A percentile compares a stretch with the other conserved stretches of the same genome.
phyloP scores from a whole-genome alignment of 2,113 vertebrate genomes.

The Natator depressus region DNA sequence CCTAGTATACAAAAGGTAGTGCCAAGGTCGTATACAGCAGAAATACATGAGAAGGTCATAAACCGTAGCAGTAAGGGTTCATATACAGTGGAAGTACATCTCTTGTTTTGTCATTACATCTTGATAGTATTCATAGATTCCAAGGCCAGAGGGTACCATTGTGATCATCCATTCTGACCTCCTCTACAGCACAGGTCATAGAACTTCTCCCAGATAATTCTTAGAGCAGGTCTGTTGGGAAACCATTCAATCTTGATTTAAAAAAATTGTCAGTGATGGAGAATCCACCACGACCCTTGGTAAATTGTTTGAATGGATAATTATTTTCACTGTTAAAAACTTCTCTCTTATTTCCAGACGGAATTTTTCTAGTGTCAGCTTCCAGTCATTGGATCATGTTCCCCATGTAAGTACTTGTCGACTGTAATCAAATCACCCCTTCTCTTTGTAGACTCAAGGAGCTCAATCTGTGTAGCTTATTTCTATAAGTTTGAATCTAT shows the following conservation, averaged over 20 bases:
- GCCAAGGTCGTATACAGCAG: background rate
- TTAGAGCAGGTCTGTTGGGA: background rate
- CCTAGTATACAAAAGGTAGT: background rate
- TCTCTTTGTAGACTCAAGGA: background rate
- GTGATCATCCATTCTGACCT: background rate
- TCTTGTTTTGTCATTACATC: background rate
- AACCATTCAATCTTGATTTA: background rate
- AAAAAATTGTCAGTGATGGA: background rate
- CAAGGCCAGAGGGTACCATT: background rate
- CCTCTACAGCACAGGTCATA: background rate
- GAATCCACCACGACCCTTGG: background rate
- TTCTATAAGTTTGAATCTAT: background rate
- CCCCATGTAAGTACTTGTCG: background rate
- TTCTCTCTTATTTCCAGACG: background rate
- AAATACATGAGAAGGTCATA: background rate
- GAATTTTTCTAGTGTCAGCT: background rate
- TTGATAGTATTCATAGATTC: background rate
- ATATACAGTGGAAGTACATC: background rate
- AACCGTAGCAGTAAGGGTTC: background rate
- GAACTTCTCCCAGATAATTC: background rate
- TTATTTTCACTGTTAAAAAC: background rate
- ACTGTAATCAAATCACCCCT: background rate
- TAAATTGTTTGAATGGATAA: background rate
- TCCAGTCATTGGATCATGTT: background rate
- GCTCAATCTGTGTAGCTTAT: too few relatives aligned